These are phyloP conservation scores for Drosophila bunnanda DNA, from an alignment of 2,888 invertebrate species.

Conservation along the genomic window DNA sequence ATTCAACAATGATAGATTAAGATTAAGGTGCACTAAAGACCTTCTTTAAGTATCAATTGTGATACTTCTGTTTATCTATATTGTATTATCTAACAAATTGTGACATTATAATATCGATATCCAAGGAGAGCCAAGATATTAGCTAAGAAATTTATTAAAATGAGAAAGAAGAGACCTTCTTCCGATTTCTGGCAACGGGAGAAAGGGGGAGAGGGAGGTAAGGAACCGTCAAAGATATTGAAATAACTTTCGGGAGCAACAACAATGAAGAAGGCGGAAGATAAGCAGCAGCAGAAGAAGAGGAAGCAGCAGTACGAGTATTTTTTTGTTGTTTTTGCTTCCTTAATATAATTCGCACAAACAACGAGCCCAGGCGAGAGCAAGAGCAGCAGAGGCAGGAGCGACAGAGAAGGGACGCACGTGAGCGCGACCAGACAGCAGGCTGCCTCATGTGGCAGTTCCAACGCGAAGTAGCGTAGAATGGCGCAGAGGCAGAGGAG, in stretches of 20 bases:
- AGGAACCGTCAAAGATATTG: conserved; percentile 60
- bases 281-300: conserved; percentile 16
- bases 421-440: conserved; percentile 50
- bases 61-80: too few species aligned
- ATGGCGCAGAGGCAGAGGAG: conserved; percentile 70
- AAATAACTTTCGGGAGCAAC: conserved; percentile 62
- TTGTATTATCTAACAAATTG: too few species aligned
- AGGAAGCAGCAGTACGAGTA: neutral
- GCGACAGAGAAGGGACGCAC: conserved; percentile 22
- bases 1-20: too few species aligned
- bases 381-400: neutral
- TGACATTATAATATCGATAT: too few species aligned
- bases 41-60: too few species aligned
- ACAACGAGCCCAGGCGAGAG: conserved; percentile 44
- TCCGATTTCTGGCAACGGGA: neutral
- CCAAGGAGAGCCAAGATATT: neutral
- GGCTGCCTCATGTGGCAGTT: conserved; percentile 58
- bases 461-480: conserved; percentile 75
- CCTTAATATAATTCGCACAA: conserved; percentile 75
- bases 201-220: neutral
- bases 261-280: conserved; percentile 50
- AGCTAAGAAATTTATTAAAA: conserved; percentile 20
- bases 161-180: conserved; percentile 16
- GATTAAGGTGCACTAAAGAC: too few species aligned
- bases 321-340: conserved; percentile 37